A percentile compares a stretch with the other conserved stretches of the same genome.
These are phyloP conservation scores for Sphaeridia pumilis DNA, from an alignment of 2,888 invertebrate species.

Conservation along the genomic window DNA sequence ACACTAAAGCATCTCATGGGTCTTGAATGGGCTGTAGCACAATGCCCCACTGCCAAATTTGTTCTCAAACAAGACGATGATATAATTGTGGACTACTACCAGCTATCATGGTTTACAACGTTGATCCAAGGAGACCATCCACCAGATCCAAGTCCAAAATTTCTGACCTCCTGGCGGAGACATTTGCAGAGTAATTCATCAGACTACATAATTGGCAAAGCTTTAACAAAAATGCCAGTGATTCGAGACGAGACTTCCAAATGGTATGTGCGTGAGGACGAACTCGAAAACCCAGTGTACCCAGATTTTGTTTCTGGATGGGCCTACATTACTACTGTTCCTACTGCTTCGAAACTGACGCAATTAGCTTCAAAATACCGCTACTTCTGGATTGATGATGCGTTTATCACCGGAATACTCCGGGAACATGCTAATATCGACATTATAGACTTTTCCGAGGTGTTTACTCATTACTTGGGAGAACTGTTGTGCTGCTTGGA, in stretches of 20 bases:
- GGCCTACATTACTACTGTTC: slow-evolving; percentile 64
- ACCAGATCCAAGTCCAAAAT: background rate
- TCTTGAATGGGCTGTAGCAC: slow-evolving; percentile 56
- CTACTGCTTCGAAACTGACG: slow-evolving; percentile 42
- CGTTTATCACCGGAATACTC: slow-evolving; percentile 69
- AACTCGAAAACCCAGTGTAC: slow-evolving; percentile 52
- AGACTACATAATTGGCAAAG: slow-evolving; percentile 25
- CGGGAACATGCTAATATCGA: slow-evolving; percentile 49
- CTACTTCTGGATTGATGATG: slow-evolving; percentile 88
- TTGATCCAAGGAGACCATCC: background rate
- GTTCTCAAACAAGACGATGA: slow-evolving; percentile 75
- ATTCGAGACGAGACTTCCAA: slow-evolving; percentile 57
- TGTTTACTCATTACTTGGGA: slow-evolving; percentile 60
- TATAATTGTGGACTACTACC: slow-evolving; percentile 57
- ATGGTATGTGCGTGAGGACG: slow-evolving; percentile 62
- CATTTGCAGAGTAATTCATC: slow-evolving; percentile 16
- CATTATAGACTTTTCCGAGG: slow-evolving; percentile 47
- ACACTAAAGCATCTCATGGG: slow-evolving; percentile 75
- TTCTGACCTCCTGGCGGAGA: background rate
- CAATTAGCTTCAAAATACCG: slow-evolving; percentile 26
- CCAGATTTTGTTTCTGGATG: slow-evolving; percentile 71
- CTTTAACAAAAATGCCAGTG: slow-evolving; percentile 46
- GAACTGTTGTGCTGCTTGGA: slow-evolving; percentile 61
- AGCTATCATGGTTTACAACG: slow-evolving; percentile 43
- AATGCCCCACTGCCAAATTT: slow-evolving; percentile 51